Evolutionary conservation across 2,888 invertebrate genomes (phyloP).

Genomic region (Lagria hirta): DNA sequence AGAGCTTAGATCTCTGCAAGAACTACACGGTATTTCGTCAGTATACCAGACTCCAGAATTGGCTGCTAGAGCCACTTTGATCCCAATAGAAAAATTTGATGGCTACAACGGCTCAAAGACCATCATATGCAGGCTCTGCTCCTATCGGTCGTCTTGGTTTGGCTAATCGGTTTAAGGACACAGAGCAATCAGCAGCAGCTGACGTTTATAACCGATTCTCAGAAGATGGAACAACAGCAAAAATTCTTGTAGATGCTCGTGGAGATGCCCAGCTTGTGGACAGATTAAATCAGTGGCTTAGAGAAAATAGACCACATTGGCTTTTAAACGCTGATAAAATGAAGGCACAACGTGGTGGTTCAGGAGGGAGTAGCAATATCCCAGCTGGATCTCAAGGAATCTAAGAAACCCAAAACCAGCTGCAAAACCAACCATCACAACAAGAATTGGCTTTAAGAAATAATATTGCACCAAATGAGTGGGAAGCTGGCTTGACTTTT

Average conservation of each 20-base stretch:
- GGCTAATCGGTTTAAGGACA: constrained; percentile 50
- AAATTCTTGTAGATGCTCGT: constrained; percentile 66
- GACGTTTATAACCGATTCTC: constrained; percentile 59
- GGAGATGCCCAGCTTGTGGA: constrained; percentile 65
- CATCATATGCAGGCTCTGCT: constrained; percentile 63
- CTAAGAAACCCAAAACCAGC: constrained; percentile 15
- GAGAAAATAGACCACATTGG: constrained; percentile 73
- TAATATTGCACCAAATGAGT: no score
- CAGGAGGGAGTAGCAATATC: constrained; percentile 13
- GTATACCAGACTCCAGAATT: no score
- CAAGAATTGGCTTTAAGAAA: no score
- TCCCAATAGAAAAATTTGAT: no score
- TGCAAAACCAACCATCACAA: no score
- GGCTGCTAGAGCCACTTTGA: no score
- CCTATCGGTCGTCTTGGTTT: constrained; percentile 64
- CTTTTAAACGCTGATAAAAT: constrained; percentile 68
- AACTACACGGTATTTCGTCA: no score
- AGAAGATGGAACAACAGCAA: constrained; percentile 51
- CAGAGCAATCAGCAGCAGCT: constrained; percentile 36
- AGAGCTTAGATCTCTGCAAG: no score
- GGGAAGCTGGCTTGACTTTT: no score
- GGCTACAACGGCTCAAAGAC: constrained; percentile 59
- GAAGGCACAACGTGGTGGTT: constrained; percentile 52
- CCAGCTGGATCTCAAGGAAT: constrained; percentile 5
- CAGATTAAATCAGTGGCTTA: constrained; percentile 64